Evolutionary conservation across 2,113 vertebrate species (phyloP).

Genomic region (Ahaetulla prasina): DNA sequence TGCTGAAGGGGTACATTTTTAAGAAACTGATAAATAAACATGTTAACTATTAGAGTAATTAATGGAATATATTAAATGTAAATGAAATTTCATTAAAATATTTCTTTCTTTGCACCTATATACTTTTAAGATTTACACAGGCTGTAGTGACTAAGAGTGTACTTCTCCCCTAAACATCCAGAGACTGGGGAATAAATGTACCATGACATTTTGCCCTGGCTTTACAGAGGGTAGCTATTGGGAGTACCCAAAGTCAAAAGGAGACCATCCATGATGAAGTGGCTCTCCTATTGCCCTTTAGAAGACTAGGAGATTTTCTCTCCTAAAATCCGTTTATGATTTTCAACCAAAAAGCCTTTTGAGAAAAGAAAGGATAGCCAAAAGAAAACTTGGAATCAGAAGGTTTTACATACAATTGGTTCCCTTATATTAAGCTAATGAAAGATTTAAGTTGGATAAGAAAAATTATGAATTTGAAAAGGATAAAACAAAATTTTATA

Average conservation of each 20-base stretch:
- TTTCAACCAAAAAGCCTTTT: not conserved
- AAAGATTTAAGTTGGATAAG: not conserved
- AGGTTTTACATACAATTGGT: not conserved
- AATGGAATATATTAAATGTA: not conserved
- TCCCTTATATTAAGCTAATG: not conserved
- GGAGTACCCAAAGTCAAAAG: not conserved
- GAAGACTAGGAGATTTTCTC: not conserved
- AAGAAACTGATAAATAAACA: not conserved
- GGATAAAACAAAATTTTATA: not conserved
- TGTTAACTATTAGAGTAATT: not conserved
- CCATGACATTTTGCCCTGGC: not conserved
- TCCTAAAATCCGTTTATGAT: not conserved
- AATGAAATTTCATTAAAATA: not conserved
- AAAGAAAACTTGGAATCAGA: not conserved
- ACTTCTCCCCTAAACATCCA: not conserved
- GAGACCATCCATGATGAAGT: not conserved
- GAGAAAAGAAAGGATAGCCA: not conserved
- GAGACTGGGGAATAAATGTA: not conserved
- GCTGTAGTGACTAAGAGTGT: not conserved
- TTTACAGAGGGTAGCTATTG: not conserved
- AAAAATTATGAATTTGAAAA: not conserved
- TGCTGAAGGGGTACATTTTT: not conserved
- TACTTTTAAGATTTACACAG: not conserved
- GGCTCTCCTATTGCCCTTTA: not conserved
- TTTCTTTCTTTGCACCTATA: not conserved